Evolutionary conservation across 2,888 invertebrate genomes (phyloP).

Genomic region (Temnothorax ravouxi): DNA sequence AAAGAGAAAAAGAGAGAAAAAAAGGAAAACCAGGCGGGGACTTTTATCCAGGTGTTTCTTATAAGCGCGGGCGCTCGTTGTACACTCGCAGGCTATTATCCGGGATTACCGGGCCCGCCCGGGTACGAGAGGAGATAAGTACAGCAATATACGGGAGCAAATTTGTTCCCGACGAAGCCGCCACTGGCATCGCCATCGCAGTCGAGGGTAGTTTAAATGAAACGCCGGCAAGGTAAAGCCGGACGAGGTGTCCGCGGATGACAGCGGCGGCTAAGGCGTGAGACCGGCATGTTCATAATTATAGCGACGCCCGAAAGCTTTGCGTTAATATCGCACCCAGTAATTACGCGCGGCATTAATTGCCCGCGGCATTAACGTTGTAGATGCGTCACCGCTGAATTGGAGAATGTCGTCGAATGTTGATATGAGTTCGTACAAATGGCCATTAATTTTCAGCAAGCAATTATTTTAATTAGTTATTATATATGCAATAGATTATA

Average conservation of each 20-base stretch:
- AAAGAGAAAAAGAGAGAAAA: conserved; percentile 32
- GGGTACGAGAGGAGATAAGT: conserved; percentile 63
- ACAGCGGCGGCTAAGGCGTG: conserved; percentile 43
- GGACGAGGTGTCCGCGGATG: conserved; percentile 25
- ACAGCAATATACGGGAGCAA: conserved; percentile 69
- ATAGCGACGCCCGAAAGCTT: conserved; percentile 67
- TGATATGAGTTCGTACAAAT: neutral
- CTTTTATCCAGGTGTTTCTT: conserved; percentile 66
- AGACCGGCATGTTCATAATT: conserved; percentile 72
- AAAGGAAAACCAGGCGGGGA: conserved; percentile 37
- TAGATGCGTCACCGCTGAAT: conserved; percentile 42
- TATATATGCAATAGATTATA: neutral
- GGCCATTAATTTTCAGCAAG: neutral
- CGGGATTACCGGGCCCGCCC: conserved; percentile 65
- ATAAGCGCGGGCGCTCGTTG: conserved; percentile 61
- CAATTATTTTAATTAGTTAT: conserved; percentile 6
- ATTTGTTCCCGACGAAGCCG: conserved; percentile 64
- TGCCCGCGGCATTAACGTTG: conserved; percentile 58
- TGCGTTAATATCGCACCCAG: conserved; percentile 75
- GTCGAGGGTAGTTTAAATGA: conserved; percentile 70
- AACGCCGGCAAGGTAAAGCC: conserved; percentile 47
- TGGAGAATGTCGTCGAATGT: conserved; percentile 12
- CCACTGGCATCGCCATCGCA: conserved; percentile 47
- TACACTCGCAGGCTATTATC: conserved; percentile 69
- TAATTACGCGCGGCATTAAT: conserved; percentile 68